Conservation (phyloP, 92 coral and sea anemone genomes). For the Palythoa grandis region DNA sequence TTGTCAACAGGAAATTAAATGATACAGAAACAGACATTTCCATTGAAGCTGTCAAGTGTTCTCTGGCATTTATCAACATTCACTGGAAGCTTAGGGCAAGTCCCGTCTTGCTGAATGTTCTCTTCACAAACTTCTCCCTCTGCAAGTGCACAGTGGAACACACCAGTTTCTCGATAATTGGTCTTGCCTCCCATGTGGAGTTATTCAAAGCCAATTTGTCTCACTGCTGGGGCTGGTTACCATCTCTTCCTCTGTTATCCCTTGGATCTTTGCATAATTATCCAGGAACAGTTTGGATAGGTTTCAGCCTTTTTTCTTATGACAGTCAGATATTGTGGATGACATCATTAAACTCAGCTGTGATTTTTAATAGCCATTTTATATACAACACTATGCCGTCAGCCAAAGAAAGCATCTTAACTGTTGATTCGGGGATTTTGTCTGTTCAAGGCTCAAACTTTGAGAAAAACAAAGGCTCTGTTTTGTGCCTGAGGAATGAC, state of each 20-base stretch:
- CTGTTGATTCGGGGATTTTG: constrained; percentile 28
- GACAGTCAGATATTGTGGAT: constrained; percentile 20
- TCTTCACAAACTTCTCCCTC: constrained; percentile 19
- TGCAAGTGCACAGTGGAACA: constrained; percentile 26
- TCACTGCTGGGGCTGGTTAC: constrained; percentile 28
- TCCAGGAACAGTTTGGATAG: constrained; percentile 10
- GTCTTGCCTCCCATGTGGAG: constrained; percentile 32
- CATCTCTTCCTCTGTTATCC: constrained; percentile 27
- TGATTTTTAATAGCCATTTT: constrained; percentile 1
- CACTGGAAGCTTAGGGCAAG: constrained; percentile 24
- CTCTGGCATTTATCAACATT: constrained; percentile 31
- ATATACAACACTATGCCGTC: constrained; percentile 12
- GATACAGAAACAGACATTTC: constrained; percentile 35
- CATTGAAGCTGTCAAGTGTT: constrained; percentile 25
- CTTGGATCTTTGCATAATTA: constrained; percentile 13
- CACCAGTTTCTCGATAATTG: constrained; percentile 17
- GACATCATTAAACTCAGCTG: constrained; percentile 4
- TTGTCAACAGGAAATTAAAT: background rate
- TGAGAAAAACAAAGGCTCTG: constrained; percentile 14
- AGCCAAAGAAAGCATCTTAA: background rate
- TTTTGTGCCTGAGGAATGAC: constrained; percentile 1
- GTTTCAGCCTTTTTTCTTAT: constrained; percentile 4
- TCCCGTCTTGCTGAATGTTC: constrained; percentile 16
- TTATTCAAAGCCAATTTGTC: background rate
- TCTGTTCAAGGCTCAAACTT: constrained; percentile 24